Evolutionary conservation across 2,888 invertebrate genomes (phyloP).

Genomic region (Eupithecia subumbrata): DNA sequence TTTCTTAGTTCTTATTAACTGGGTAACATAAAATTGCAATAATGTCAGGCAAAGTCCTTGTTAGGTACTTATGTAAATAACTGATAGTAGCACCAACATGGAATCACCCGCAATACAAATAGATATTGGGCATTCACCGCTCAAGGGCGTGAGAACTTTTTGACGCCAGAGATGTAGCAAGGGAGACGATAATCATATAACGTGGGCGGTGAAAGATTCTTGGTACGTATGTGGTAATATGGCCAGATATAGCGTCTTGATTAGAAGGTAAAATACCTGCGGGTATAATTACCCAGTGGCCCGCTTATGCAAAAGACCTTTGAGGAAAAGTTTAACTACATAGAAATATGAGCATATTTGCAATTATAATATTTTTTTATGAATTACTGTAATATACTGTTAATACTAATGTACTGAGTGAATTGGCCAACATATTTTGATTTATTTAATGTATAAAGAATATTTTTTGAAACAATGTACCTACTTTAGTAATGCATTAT

Average conservation of each 20-base stretch:
- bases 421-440: no score
- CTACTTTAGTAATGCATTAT: no score
- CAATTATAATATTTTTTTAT: no score
- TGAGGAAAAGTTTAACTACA: not conserved
- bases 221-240: not conserved
- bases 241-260: not conserved
- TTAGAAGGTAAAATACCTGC: not conserved
- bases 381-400: no score
- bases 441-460: no score
- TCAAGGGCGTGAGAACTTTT: conserved; percentile 36
- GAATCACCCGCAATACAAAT: conserved; percentile 25
- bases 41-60: not conserved
- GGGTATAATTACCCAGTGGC: not conserved
- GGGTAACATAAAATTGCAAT: not conserved
- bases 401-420: no score
- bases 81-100: conserved; percentile 3
- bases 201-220: not conserved
- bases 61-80: not conserved
- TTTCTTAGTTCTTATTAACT: no score
- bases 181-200: not conserved
- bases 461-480: no score
- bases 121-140: conserved; percentile 32
- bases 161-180: conserved; percentile 20
- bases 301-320: not conserved
- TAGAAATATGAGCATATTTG: not conserved